A percentile compares a stretch with the other conserved stretches of the same genome.
Evolutionary conservation across 2,113 vertebrate genomes (phyloP).

Genomic region (Sceloporus tristichus): DNA sequence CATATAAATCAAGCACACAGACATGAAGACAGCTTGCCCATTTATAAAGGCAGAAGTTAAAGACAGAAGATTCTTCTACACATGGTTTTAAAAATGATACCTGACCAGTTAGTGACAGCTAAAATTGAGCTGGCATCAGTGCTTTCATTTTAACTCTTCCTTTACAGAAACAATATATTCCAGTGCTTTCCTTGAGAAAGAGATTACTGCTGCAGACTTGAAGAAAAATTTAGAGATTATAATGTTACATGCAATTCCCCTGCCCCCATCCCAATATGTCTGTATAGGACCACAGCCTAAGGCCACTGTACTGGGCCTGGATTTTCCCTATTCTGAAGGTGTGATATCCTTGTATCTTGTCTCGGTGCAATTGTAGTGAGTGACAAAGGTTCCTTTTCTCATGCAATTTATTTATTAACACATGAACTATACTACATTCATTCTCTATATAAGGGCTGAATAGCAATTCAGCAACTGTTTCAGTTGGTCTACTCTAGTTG

Average conservation of each 20-base stretch:
- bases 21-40: background rate
- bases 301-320: too few relatives aligned
- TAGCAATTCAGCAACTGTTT: too few relatives aligned
- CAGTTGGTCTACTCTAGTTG: too few relatives aligned
- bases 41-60: conserved; percentile 34
- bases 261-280: background rate
- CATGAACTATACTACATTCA: too few relatives aligned
- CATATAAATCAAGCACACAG: conserved; percentile 41
- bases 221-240: background rate
- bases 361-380: too few relatives aligned
- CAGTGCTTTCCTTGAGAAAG: background rate
- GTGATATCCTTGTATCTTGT: too few relatives aligned
- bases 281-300: background rate
- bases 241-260: background rate
- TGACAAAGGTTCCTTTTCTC: too few relatives aligned
- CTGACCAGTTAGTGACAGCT: background rate
- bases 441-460: too few relatives aligned
- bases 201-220: background rate
- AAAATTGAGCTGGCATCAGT: background rate
- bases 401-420: too few relatives aligned
- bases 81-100: accelerated
- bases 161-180: accelerated
- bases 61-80: conserved; percentile 19
- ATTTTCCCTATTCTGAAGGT: too few relatives aligned
- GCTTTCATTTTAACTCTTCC: conserved; percentile 12